Evolutionary conservation across 2,888 invertebrate genomes (phyloP).

Genomic region (Rapana venosa): DNA sequence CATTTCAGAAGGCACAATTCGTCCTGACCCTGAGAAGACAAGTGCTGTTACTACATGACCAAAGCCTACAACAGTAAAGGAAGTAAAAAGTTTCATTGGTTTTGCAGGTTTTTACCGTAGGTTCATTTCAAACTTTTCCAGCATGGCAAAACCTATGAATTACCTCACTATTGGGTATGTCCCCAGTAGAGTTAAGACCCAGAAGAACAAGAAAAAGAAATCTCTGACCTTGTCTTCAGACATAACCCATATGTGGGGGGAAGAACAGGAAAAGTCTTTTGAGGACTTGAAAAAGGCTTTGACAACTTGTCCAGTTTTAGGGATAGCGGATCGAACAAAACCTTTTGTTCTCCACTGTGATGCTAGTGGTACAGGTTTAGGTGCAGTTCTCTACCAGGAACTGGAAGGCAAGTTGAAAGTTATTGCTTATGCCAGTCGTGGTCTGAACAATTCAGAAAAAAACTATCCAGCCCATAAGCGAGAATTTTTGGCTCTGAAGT

Average conservation of each 20-base stretch:
- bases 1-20: background rate
- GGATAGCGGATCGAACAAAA: constrained; percentile 7
- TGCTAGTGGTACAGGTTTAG: constrained; percentile 46
- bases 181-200: background rate
- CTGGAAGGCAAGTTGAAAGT: constrained; percentile 35
- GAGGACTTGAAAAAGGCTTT: background rate
- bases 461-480: constrained; percentile 51
- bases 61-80: constrained; percentile 3
- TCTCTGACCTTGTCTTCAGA: background rate
- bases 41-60: background rate
- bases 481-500: constrained; percentile 53
- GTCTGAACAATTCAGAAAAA: constrained; percentile 42
- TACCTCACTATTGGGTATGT: background rate
- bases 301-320: background rate
- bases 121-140: constrained; percentile 11
- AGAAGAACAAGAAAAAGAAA: background rate
- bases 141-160: constrained; percentile 20
- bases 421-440: constrained; percentile 49
- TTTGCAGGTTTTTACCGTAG: constrained; percentile 40
- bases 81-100: constrained; percentile 28
- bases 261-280: constrained; percentile 29
- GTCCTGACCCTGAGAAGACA: constrained; percentile 20
- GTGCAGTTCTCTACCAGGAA: constrained; percentile 51
- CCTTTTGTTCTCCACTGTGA: constrained; percentile 51
- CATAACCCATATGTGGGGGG: constrained; percentile 22